Base-by-base conservation (phyloP, 1,140 invertebrate genomes). In the Leptoteleia sp. region DNA sequence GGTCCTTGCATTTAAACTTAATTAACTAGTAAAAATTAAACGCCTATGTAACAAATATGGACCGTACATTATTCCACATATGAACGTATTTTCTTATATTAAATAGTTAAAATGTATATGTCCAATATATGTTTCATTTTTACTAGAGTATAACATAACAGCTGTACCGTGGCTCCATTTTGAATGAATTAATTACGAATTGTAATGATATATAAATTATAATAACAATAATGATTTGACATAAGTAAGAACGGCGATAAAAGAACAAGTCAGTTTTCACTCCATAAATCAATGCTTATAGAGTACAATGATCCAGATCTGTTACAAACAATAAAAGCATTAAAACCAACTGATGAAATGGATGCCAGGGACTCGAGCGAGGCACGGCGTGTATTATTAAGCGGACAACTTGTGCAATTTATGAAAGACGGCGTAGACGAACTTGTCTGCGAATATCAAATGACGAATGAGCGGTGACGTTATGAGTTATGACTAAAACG, bases 401-500 rank as follows among this genome's bases (percentile, higher is more conserved):
- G 59, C 45, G 47, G 72, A 29, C 50, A 16, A 47, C 76, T 72
- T 59, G 35, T 79, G 62, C 67, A 68, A 76, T 78, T 71, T 71
- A 67, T 73, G 67, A 79, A 67, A 72, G 59, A 68, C 64, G 37
- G 15, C 52, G 42, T 70, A 65, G 55, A 76, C 62, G 54, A 76
- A 65, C 75, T 65, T 68, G 50, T 67, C 55, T 79, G 19, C 33
- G 57, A 73, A 73, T 82, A 81, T 83, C 78, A 65, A 79, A 81
- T 84, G 80, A 84, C 76, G 77, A 82, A 81, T 79, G 82, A 80
- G 48, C 52, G 54, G 27, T 57, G 62, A 79, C 76, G 59, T 50
- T 75, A 65, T 70, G 78, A 80, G 61, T 83, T 85, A 84, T 80
- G 82, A 86, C 80, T 83, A 72, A 82, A 57, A 55, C 29, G 50